Base-by-base conservation (phyloP, 37 sponge, comb jelly and placozoan genomes). In the Ianthella basta region DNA sequence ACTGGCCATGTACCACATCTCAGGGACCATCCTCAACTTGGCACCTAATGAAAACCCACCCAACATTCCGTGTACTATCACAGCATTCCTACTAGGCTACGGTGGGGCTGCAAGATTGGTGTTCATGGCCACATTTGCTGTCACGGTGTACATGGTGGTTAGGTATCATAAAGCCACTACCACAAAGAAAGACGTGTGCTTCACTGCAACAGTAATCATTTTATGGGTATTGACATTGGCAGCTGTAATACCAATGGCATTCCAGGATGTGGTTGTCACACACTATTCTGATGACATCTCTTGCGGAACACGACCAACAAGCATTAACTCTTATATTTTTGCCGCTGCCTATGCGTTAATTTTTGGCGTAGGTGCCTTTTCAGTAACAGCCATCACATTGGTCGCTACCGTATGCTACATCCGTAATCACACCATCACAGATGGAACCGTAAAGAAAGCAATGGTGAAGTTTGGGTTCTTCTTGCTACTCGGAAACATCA, bases 391-490 rank as follows among this genome's bases (percentile, higher is more conserved):
- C 4, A 6, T 30, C 34, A 18, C 34, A 2, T 33, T 69, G 33
- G 27, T 30, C 29, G 15, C 27, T 33, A 69, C 70, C 4, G 70
- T 69, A 12, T 69, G 70, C 34, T 69, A 69, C 35, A 69, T 69
- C 19, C 27, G 70, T 3, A 24, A 30, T 30, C 29, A 6, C 70
- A 69, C 35, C 70, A 69, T 69, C 34, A 69, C 70, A 16, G 70
- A 69, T 69, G 70, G 6, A 18, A 35, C 29, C 4, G 34, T 69
- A 35, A 69, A 69, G 34, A 69, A 69, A 33, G 70, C 70, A n/a
- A 69, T 69, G 70, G 29, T 69, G 35, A 69, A 69, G 34, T 35
- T 69, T 18, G 70, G 70, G 3, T 69, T 69, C 70, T 69, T 69
- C 6, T 33, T 69, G 34, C 35, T 69, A 24, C 29, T 69, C 1